Evolutionary conservation across 2,113 vertebrate species (phyloP).

Genomic region (Ceyx melanurus): DNA sequence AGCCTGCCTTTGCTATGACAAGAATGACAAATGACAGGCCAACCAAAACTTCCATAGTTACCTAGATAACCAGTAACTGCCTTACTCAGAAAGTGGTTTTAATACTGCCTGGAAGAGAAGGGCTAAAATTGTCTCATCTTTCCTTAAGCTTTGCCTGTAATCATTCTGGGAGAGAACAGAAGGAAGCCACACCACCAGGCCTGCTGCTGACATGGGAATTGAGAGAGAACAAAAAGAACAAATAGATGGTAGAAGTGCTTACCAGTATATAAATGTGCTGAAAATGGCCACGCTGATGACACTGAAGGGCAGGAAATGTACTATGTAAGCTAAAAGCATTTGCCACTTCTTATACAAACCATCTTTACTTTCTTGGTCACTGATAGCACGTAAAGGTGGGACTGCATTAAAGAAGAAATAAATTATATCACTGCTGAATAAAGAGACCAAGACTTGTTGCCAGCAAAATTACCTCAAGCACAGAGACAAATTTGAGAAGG

Average conservation of each 20-base stretch:
- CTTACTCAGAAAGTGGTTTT: background rate
- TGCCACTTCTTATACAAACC: slow-evolving; percentile 95
- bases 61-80: background rate
- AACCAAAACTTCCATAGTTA: background rate
- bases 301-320: slow-evolving; percentile 93
- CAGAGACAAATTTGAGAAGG: background rate
- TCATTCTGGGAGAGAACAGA: background rate
- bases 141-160: background rate
- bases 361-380: slow-evolving; percentile 93
- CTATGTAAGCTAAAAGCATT: slow-evolving; percentile 91
- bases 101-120: background rate
- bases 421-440: background rate
- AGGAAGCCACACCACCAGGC: background rate
- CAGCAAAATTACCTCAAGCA: background rate
- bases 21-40: background rate
- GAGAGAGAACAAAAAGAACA: background rate
- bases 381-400: slow-evolving; percentile 85
- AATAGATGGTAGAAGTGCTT: background rate
- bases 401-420: slow-evolving; percentile 73
- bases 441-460: background rate
- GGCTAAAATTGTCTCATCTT: background rate
- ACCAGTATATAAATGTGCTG: slow-evolving; percentile 92
- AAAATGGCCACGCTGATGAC: slow-evolving; percentile 84
- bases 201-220: background rate
- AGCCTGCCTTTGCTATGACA: background rate